Percentiles rank a stretch among this genome's conserved stretches.
These are phyloP conservation scores for Lepidochrysops patricia DNA, from an alignment of 2,888 invertebrate genomes.

Conservation along the genomic window DNA sequence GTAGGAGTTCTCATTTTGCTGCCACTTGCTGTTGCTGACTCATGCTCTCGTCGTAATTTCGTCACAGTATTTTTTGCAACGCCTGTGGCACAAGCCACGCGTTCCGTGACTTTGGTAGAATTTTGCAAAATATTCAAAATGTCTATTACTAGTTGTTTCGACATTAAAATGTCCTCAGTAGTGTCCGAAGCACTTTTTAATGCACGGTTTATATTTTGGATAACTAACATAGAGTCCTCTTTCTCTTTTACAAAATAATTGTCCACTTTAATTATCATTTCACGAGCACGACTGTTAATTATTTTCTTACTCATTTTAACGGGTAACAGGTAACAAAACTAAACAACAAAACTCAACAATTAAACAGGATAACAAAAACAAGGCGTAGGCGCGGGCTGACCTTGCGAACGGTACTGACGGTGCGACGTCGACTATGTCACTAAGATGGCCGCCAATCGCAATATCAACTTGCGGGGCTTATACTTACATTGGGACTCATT, in stretches of 20 bases:
- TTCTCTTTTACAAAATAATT: constrained; percentile 24
- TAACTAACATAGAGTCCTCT: constrained; percentile 18
- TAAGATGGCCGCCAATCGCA: too few relatives aligned
- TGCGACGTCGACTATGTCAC: constrained; percentile 18
- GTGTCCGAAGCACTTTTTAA: constrained; percentile 8
- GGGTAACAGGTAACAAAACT: constrained; percentile 17
- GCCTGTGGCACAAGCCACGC: constrained; percentile 21
- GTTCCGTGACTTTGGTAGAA: constrained; percentile 21
- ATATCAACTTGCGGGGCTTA: too few relatives aligned
- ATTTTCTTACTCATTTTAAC: constrained; percentile 24
- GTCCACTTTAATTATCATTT: constrained; percentile 25
- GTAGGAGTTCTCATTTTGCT: neutral
- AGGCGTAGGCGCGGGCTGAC: constrained; percentile 19
- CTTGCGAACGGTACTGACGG: constrained; percentile 22
- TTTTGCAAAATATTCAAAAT: constrained; percentile 22
- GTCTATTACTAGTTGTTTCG: constrained; percentile 21
- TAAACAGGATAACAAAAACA: neutral
- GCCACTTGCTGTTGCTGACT: constrained; percentile 10
- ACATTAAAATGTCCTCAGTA: constrained; percentile 20
- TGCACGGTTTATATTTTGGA: constrained; percentile 21
- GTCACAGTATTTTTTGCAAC: constrained; percentile 24
- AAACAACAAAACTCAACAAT: neutral
- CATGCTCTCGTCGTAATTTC: constrained; percentile 22
- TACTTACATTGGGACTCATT: constrained; percentile 86
- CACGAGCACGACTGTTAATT: constrained; percentile 23